Evolutionary conservation across 1,140 invertebrate species (phyloP).

Genomic region (Drosophila kepulauana): DNA sequence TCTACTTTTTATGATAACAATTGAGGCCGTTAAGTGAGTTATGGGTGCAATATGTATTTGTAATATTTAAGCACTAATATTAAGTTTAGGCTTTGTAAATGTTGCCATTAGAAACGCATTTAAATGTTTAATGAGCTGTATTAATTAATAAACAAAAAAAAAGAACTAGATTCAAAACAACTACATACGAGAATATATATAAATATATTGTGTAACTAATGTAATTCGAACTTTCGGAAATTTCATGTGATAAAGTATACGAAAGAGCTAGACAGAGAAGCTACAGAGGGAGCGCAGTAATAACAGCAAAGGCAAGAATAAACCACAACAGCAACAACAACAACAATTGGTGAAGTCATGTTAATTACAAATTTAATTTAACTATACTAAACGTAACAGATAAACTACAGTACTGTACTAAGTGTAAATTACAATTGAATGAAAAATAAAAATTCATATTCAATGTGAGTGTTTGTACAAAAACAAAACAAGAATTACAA

Average conservation of each 20-base stretch:
- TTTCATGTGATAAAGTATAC: constrained; percentile 84
- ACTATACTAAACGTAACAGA: constrained; percentile 31
- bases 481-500: constrained; percentile 26
- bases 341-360: constrained; percentile 47
- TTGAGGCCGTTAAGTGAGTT: too few species aligned
- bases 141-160: constrained; percentile 13
- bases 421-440: constrained; percentile 41
- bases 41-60: constrained; percentile 34
- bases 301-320: constrained; percentile 13
- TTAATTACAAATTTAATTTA: constrained; percentile 58
- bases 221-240: constrained; percentile 75
- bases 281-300: constrained; percentile 6
- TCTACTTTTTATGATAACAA: too few species aligned
- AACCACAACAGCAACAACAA: constrained; percentile 19
- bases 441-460: constrained; percentile 31
- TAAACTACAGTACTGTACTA: constrained; percentile 45
- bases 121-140: constrained; percentile 56
- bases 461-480: constrained; percentile 52
- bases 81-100: constrained; percentile 79
- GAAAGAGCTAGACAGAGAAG: constrained; percentile 31
- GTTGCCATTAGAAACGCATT: constrained; percentile 76
- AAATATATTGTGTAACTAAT: constrained; percentile 34
- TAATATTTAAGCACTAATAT: constrained; percentile 19
- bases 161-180: not conserved
- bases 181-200: too few species aligned